Evolutionary conservation across 2,797 vertebrate genomes (phyloP).

Genomic region (Momotus momota): DNA sequence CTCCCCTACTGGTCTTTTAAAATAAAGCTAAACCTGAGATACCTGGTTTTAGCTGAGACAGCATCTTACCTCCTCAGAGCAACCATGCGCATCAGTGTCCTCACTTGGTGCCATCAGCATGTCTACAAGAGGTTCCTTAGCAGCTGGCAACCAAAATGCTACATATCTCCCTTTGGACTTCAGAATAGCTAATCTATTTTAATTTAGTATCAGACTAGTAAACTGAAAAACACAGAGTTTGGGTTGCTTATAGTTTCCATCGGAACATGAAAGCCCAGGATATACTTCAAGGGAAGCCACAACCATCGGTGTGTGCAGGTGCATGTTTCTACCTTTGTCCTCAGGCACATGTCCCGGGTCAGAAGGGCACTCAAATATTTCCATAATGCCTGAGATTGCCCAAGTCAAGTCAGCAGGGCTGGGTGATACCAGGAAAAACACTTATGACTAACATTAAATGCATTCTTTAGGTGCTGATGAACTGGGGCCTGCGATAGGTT

Average conservation of each 20-base stretch:
- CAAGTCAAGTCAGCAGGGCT: not conserved
- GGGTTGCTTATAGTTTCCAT: not conserved
- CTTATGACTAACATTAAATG: not conserved
- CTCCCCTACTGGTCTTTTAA: not conserved
- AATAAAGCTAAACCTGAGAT: not conserved
- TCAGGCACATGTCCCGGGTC: not conserved
- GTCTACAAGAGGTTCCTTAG: not conserved
- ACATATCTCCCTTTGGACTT: not conserved
- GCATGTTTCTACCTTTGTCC: conserved; percentile 30
- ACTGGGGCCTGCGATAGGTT: not conserved
- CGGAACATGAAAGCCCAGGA: not conserved
- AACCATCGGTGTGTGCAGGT: not conserved
- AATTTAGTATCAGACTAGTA: not conserved
- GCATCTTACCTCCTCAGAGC: not conserved
- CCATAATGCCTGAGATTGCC: not conserved
- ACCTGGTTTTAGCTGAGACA: not conserved
- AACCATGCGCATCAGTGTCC: not conserved
- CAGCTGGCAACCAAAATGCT: not conserved
- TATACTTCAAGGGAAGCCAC: not conserved
- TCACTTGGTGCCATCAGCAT: not conserved
- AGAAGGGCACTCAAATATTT: conserved; percentile 17
- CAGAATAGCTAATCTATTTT: not conserved
- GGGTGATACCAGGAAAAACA: not conserved
- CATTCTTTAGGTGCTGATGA: conserved; percentile 22
- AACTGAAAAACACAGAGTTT: not conserved